Conservation (phyloP, 2,888 invertebrate species). For the Lamproptera curius region DNA sequence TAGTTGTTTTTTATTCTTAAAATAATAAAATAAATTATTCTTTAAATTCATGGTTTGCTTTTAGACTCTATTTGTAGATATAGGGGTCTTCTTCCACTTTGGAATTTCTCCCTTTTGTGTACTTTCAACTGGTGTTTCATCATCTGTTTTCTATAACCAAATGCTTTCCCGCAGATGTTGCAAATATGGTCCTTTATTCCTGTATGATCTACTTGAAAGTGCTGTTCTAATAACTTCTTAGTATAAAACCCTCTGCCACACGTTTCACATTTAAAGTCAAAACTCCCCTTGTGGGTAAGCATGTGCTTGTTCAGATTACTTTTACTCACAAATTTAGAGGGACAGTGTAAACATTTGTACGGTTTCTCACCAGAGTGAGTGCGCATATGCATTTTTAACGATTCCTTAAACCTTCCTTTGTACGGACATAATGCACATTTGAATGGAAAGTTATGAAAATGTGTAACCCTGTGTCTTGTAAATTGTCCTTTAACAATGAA, state of each 20-base stretch:
- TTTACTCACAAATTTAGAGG: constrained; percentile 55
- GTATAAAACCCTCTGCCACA: constrained; percentile 59
- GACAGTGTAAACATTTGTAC: constrained; percentile 59
- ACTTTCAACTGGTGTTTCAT: constrained; percentile 66
- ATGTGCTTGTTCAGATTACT: constrained; percentile 65
- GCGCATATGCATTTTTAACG: constrained; percentile 66
- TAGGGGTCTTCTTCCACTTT: constrained; percentile 55
- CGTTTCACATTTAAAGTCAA: constrained; percentile 55
- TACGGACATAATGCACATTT: constrained; percentile 63
- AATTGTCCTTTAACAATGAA: constrained; percentile 50
- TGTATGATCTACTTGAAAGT: constrained; percentile 61
- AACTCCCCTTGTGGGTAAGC: constrained; percentile 47
- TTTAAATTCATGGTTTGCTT: constrained; percentile 29
- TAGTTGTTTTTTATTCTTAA: too few relatives aligned
- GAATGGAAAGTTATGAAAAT: constrained; percentile 56
- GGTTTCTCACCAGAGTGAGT: constrained; percentile 65
- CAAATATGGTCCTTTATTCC: constrained; percentile 64
- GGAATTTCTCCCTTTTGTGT: constrained; percentile 60
- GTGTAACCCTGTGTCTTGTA: constrained; percentile 53
- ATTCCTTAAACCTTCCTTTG: constrained; percentile 55
- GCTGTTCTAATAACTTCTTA: constrained; percentile 51
- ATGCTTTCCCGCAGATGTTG: constrained; percentile 57
- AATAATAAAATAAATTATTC: too few relatives aligned
- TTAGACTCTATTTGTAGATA: constrained; percentile 54
- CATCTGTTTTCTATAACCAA: constrained; percentile 66